Conservation (phyloP, 2,113 vertebrate species). For the Polyodon spathula region DNA sequence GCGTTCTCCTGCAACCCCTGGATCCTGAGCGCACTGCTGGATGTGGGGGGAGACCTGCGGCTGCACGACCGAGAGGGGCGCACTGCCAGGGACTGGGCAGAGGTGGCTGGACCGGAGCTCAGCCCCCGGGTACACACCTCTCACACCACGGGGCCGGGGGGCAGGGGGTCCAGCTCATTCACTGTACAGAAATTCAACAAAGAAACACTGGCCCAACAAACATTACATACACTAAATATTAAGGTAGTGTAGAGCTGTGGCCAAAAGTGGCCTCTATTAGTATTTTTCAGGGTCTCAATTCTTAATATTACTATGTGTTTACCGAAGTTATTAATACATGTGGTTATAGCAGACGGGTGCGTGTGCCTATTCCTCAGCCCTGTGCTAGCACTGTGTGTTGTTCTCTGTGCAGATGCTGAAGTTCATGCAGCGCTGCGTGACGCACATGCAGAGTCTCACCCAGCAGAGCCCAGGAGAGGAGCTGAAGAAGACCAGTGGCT, state of each 20-base stretch:
- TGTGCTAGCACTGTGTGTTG: not conserved
- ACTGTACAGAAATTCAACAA: too few relatives aligned
- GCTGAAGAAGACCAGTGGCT: slow-evolving; percentile 22
- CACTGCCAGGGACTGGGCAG: slow-evolving; percentile 60
- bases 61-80: slow-evolving; percentile 59
- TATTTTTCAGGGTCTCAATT: too few relatives aligned
- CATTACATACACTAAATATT: too few relatives aligned
- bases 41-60: slow-evolving; percentile 70
- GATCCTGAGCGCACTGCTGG: slow-evolving; percentile 65
- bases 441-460: slow-evolving; percentile 57
- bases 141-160: not conserved
- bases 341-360: not conserved
- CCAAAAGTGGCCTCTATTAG: too few relatives aligned
- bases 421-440: slow-evolving; percentile 62
- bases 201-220: too few relatives aligned
- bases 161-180: slow-evolving; percentile 24
- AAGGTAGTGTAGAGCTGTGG: too few relatives aligned
- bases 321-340: too few relatives aligned
- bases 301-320: too few relatives aligned
- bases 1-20: slow-evolving; percentile 68
- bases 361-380: not conserved
- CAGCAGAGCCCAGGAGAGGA: slow-evolving; percentile 15
- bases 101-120: slow-evolving; percentile 52
- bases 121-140: slow-evolving; percentile 44
- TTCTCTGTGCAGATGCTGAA: slow-evolving; percentile 56